These are phyloP conservation scores for Anolis carolinensis DNA, from an alignment of 2,113 vertebrate genomes.

Conservation along the genomic window DNA sequence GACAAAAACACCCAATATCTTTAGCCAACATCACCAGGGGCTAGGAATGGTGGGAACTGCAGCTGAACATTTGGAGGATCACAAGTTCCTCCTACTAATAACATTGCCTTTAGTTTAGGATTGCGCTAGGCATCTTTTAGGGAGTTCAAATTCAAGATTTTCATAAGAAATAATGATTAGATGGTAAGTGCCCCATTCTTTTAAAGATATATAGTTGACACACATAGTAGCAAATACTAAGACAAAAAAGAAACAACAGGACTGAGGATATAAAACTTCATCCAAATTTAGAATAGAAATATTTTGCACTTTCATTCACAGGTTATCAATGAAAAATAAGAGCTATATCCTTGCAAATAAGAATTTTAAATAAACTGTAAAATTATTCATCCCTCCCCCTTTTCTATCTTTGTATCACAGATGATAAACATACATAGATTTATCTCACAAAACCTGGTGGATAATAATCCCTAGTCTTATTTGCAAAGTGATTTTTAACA, in stretches of 20 bases:
- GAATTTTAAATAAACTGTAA: background rate
- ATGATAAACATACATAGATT: background rate
- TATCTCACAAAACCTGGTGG: background rate
- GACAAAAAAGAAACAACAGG: background rate
- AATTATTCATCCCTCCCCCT: background rate
- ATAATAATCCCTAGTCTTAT: background rate
- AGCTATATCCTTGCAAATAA: background rate
- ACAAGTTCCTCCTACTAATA: background rate
- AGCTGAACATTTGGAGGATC: background rate
- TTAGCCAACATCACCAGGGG: background rate
- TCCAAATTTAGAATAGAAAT: background rate
- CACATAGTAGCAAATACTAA: background rate
- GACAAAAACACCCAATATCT: background rate
- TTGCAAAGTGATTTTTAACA: background rate
- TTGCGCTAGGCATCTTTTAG: background rate
- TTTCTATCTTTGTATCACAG: background rate
- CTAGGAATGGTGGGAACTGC: background rate
- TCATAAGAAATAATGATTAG: background rate
- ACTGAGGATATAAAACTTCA: background rate
- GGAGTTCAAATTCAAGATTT: background rate
- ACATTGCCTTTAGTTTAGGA: too few species aligned
- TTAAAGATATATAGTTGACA: background rate
- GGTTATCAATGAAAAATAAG: background rate
- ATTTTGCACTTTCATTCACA: background rate
- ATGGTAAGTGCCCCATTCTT: background rate